Evolutionary conservation across 2,797 vertebrate species (phyloP).

Genomic region (Anolis apletophallus): DNA sequence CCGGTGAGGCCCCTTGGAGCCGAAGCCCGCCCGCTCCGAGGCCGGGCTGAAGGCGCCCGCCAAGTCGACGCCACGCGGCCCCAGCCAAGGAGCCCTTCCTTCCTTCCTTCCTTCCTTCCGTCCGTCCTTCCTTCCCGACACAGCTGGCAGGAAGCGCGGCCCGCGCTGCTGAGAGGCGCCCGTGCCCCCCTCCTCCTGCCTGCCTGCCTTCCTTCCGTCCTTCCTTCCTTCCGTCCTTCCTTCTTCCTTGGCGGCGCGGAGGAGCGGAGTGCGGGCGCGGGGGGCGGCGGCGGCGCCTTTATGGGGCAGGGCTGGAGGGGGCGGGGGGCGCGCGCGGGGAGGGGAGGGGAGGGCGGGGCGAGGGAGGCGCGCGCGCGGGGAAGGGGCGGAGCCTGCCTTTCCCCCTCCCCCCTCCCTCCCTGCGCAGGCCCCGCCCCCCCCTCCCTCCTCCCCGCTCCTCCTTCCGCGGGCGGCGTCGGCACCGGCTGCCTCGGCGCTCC

Average conservation of each 20-base stretch:
- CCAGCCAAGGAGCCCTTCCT: neutral
- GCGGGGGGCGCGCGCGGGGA: neutral
- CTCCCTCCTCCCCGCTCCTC: neutral
- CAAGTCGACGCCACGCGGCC: too few species aligned
- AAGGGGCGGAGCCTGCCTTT: constrained; percentile 36
- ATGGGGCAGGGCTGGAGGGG: neutral
- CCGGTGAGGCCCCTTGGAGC: too few species aligned
- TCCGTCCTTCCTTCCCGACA: too few species aligned
- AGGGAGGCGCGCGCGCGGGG: neutral
- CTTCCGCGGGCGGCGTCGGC: neutral
- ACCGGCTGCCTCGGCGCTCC: neutral
- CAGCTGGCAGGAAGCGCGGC: too few species aligned
- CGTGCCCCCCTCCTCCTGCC: neutral
- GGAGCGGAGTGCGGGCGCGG: neutral
- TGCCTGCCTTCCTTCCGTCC: neutral
- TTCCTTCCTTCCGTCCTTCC: neutral
- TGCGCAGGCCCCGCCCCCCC: constrained; percentile 10
- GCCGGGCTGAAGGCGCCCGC: too few species aligned
- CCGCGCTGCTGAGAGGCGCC: too few species aligned
- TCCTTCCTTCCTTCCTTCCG: neutral
- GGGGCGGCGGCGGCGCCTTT: neutral
- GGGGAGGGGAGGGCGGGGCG: neutral
- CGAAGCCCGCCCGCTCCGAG: too few species aligned
- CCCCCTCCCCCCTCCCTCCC: constrained; percentile 45
- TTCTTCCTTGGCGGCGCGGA: neutral